Percentiles rank a stretch among this genome's conserved stretches.
phyloP scores from a whole-genome alignment of 2,888 invertebrate species.

The Uropetala carovei region DNA sequence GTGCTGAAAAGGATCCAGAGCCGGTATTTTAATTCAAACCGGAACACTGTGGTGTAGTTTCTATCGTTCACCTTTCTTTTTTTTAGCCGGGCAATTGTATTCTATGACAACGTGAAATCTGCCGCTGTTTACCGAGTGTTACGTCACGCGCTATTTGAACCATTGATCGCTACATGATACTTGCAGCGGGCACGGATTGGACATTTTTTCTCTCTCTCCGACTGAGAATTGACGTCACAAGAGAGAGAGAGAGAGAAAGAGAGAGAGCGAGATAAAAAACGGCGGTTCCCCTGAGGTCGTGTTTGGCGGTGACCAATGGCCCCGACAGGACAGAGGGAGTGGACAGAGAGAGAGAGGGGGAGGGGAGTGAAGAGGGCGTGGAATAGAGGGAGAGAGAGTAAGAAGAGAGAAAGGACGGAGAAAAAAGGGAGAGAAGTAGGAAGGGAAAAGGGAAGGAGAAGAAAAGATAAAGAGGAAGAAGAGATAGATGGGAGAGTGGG shows the following conservation, averaged over 20 bases:
- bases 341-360: not conserved
- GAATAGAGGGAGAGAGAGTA: not conserved
- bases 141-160: slow-evolving; percentile 4
- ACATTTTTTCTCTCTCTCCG: not conserved
- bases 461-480: too few species aligned
- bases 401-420: not conserved
- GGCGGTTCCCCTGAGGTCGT: slow-evolving; percentile 22
- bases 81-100: not conserved
- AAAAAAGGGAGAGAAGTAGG: not conserved
- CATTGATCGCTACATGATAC: slow-evolving; percentile 8
- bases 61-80: not conserved
- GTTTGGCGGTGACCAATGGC: slow-evolving; percentile 16
- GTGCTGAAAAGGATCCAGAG: too few species aligned
- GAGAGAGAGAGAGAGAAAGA: not conserved
- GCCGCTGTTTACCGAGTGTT: not conserved
- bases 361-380: not conserved
- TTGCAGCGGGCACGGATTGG: slow-evolving; percentile 1
- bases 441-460: not conserved
- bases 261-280: not conserved
- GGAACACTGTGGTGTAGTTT: too few species aligned
- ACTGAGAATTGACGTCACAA: slow-evolving; percentile 20
- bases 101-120: not conserved
- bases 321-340: not conserved
- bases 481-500: too few species aligned
- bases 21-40: too few species aligned